Evolutionary conservation across 2,113 vertebrate genomes (phyloP), one percentile per base, ranked within the genome.

Genomic region (Prunella himalayana): DNA sequence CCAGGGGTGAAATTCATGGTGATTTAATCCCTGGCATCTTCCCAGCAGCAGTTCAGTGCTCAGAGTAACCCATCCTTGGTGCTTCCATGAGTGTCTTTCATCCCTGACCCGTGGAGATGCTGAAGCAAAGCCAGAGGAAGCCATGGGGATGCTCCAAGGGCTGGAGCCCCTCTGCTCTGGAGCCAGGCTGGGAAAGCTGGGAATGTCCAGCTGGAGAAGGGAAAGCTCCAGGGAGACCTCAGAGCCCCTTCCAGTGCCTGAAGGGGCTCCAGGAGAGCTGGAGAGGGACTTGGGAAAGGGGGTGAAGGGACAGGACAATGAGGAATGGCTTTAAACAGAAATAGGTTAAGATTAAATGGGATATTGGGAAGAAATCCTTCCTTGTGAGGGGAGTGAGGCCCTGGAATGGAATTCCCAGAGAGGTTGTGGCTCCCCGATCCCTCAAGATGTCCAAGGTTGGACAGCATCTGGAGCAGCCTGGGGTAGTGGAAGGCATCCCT

Each of bases 241-340:
- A 15, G 31, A 57, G 21, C 22, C 3, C 7, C 4, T 80, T 65
- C 18, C 57, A 42, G 35, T 6, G 35, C 24, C 20, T 47, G 0
- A 47, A 63, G 30, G 13, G 5, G 24, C 49, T 64, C 31, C 66
- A 42, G 25, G 31, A 50, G 50, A 56, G 35, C 49, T 80, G 66
- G 57, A 80, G 31, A 56, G 25, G 66, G 42, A 37, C 21, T 72
- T 10, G 0, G 42, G 31, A 21, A 0, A 64, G 22, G 13, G 31
- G 9, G 3, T 68, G 63, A 44, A 57, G 6, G 0, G 21, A 15
- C 12, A 22, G 13, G 1, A 53, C 11, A 71, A 1, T 1, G 1
- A 23, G 56, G 17, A 41, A 51, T n/a, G 14, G 35, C 13, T 77
- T 56, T 21, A 25, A 33, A 33, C 5, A 25, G 21, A 13, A 47